Base-by-base conservation (phyloP, 2,888 invertebrate species). In the Lumbricus terrestris region DNA sequence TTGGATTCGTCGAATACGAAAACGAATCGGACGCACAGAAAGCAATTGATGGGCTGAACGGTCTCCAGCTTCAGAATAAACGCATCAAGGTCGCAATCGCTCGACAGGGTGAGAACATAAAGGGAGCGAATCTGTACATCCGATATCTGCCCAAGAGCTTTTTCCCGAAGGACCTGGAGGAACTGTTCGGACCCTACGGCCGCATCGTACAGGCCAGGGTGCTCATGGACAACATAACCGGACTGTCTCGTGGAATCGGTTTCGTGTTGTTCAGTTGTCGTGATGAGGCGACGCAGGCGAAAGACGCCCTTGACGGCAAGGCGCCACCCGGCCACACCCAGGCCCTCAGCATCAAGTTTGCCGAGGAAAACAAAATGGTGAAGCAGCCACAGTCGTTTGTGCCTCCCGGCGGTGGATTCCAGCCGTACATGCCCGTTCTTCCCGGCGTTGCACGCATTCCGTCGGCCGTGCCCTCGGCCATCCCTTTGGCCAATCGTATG, bases 71-170 rank as follows among this genome's bases (percentile, higher is more conserved):
- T 93, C 97, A 98, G 95, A 97, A 98, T 95, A 98, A 98, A 95
- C 96, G 97, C 93, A 96, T 98, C 95, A 98, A 98, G 96, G 98
- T 98, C 91, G 98, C 98, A 89, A 97, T 97, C 95, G 98, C 98
- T 23, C 96, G 98, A 92, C 98, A 98, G 29, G 97, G 98, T 82
- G 98, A 98, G 92, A 97, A 97, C 92, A 98, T 98, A 94, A 98
- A 98, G 95, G 98, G 98, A 93, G 98, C 98, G 35, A 98, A 98
- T 95, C 96, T 98, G 90, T 98, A 98, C 95, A 97, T 98, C 91
- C 97, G 98, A 92, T 98, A 98, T 95, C 96, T 98, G 93, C 98
- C 98, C 91, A 92, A 93, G 42, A 92, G 93, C 89, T 94, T 94
- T 92, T 93, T 93, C 35, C 97, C 98, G 94, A 96, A 97, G 88